Conservation (phyloP, 2,113 vertebrate genomes). For the Sphyrna mokarran region DNA sequence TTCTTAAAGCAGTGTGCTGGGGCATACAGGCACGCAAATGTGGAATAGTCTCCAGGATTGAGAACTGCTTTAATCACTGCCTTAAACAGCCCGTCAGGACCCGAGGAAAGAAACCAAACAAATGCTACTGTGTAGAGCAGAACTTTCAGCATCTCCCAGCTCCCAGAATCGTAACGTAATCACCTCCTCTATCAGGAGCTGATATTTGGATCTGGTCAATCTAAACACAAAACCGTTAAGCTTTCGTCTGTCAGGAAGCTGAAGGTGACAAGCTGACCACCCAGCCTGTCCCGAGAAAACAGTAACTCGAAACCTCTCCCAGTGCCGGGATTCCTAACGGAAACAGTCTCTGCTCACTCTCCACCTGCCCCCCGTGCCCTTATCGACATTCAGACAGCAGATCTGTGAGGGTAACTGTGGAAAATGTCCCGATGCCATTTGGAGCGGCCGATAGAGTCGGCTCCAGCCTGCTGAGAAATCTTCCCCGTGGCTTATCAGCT, state of each 20-base stretch:
- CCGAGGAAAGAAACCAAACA: background rate
- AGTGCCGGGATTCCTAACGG: constrained; percentile 51
- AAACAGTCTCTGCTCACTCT: constrained; percentile 52
- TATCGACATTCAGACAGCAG: constrained; percentile 57
- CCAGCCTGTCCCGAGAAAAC: background rate
- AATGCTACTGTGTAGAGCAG: background rate
- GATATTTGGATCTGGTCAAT: background rate
- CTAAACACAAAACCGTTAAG: background rate
- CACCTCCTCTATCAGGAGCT: background rate
- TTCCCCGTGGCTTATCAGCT: constrained; percentile 73
- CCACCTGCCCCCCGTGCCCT: constrained; percentile 48
- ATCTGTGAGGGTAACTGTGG: constrained; percentile 64
- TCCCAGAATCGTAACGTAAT: background rate
- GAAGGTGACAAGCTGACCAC: background rate
- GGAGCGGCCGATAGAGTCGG: constrained; percentile 70
- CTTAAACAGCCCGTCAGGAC: background rate
- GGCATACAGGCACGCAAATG: background rate
- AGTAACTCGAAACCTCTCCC: background rate
- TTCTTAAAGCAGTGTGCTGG: background rate
- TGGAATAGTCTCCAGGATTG: background rate
- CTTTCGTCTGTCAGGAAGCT: constrained; percentile 6
- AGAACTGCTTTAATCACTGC: background rate
- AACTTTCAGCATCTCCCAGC: background rate
- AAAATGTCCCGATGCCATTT: constrained; percentile 70
- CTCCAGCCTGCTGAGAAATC: constrained; percentile 57